Percentiles rank a stretch among this genome's conserved stretches.
These are phyloP conservation scores for Helostoma temminkii DNA, from an alignment of 2,797 vertebrate species.

Conservation along the genomic window DNA sequence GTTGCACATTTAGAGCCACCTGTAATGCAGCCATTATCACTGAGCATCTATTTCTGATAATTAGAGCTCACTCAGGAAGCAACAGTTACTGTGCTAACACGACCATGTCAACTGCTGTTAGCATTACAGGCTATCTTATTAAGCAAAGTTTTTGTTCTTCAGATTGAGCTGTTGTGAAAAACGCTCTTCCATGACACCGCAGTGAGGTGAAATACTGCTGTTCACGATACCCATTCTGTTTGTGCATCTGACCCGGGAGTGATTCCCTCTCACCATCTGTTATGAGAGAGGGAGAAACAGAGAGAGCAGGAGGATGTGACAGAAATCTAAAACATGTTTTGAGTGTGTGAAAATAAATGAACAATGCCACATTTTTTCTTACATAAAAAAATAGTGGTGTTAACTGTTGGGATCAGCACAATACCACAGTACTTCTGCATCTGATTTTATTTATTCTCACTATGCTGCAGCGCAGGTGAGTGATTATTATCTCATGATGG, in stretches of 20 bases:
- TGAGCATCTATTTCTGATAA: slow-evolving; percentile 41
- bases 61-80: slow-evolving; percentile 33
- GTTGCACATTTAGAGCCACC: slow-evolving; percentile 21
- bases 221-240: slow-evolving; percentile 35
- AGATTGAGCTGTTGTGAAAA: slow-evolving; percentile 30
- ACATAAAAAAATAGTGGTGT: slow-evolving; percentile 2
- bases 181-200: slow-evolving; percentile 7
- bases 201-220: slow-evolving; percentile 30
- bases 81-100: slow-evolving; percentile 26
- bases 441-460: slow-evolving; percentile 57
- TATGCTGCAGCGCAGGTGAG: slow-evolving; percentile 66
- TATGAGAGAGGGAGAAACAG: slow-evolving; percentile 28
- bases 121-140: slow-evolving; percentile 27
- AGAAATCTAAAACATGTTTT: slow-evolving; percentile 32
- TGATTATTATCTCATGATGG: slow-evolving; percentile 67
- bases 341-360: slow-evolving; percentile 26
- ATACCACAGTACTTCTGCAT: slow-evolving; percentile 45
- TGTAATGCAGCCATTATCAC: slow-evolving; percentile 20
- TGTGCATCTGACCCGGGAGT: slow-evolving; percentile 42
- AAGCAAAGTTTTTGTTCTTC: slow-evolving; percentile 33
- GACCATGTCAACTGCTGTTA: slow-evolving; percentile 25
- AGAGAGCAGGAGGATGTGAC: slow-evolving; percentile 29
- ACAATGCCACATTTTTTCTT: slow-evolving; percentile 18
- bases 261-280: slow-evolving; percentile 53
- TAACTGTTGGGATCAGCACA: slow-evolving; percentile 56